phyloP scores from a whole-genome alignment of 2,888 invertebrate species.

The Criorhina ranunculi region DNA sequence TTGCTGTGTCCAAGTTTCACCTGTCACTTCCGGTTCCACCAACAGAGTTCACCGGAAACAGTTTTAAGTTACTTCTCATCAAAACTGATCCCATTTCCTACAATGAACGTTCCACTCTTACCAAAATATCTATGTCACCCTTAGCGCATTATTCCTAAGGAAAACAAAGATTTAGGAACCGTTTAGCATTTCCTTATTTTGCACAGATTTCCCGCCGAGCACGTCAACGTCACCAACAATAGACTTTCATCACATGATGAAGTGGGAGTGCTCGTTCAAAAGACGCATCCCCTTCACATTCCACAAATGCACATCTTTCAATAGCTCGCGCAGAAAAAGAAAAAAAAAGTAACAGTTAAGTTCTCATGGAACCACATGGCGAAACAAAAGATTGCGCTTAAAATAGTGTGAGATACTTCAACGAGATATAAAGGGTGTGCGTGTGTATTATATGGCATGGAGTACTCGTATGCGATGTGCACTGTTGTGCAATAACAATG shows the following conservation, averaged over 20 bases:
- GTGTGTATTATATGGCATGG: slow-evolving; percentile 2
- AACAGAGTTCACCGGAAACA: too few relatives aligned
- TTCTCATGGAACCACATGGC: slow-evolving; percentile 17
- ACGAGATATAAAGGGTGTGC: background rate
- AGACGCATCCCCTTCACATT: slow-evolving; percentile 36
- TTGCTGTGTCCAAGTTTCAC: too few relatives aligned
- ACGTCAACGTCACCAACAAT: slow-evolving; percentile 23
- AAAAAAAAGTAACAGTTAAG: background rate
- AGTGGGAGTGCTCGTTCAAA: slow-evolving; percentile 10
- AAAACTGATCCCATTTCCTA: slow-evolving; percentile 6
- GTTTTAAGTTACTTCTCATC: too few relatives aligned
- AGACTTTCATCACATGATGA: slow-evolving; percentile 15
- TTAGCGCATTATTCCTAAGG: background rate
- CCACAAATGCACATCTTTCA: slow-evolving; percentile 30
- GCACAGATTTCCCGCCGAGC: slow-evolving; percentile 22
- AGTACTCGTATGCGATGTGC: background rate
- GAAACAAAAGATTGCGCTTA: slow-evolving; percentile 18
- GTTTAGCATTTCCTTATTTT: slow-evolving; percentile 50
- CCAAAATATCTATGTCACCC: background rate
- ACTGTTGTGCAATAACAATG: slow-evolving; percentile 36
- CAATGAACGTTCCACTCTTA: background rate
- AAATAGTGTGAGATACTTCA: slow-evolving; percentile 17
- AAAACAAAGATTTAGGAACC: slow-evolving; percentile 41
- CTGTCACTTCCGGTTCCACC: too few relatives aligned
- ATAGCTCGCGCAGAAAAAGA: slow-evolving; percentile 21